phyloP scores from a whole-genome alignment of 2,797 vertebrate species.

The Cyprinodon diabolis region DNA sequence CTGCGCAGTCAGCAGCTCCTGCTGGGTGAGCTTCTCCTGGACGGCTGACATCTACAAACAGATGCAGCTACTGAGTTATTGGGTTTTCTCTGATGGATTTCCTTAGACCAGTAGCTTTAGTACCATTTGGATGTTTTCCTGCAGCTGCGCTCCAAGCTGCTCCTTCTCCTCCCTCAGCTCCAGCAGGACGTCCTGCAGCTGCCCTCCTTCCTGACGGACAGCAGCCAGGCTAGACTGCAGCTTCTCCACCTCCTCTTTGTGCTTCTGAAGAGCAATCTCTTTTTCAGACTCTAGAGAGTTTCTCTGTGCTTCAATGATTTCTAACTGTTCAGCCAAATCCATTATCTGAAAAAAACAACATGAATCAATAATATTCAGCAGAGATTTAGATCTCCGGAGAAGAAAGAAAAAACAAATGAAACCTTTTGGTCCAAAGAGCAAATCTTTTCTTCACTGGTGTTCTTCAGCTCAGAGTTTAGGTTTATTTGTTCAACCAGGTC shows the following conservation, averaged over 20 bases:
- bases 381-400: neutral
- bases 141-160: slow-evolving; percentile 67
- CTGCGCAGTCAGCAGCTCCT: slow-evolving; percentile 25
- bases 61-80: neutral
- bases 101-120: rapidly evolving
- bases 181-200: slow-evolving; percentile 75
- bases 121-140: slow-evolving; percentile 59
- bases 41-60: slow-evolving; percentile 29
- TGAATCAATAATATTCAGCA: neutral
- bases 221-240: slow-evolving; percentile 52
- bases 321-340: neutral
- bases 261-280: neutral
- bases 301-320: slow-evolving; percentile 10
- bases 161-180: slow-evolving; percentile 66
- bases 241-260: slow-evolving; percentile 38
- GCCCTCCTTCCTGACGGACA: slow-evolving; percentile 76
- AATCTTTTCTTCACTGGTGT: neutral
- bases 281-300: neutral
- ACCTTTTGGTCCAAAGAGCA: neutral
- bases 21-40: slow-evolving; percentile 40
- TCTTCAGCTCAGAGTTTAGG: neutral
- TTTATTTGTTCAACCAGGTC: neutral
- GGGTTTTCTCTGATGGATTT: neutral
- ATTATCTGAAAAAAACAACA: neutral
- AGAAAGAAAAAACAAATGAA: neutral